Conservation (phyloP, 2,888 invertebrate genomes). For the Physocephala rufipes region DNA sequence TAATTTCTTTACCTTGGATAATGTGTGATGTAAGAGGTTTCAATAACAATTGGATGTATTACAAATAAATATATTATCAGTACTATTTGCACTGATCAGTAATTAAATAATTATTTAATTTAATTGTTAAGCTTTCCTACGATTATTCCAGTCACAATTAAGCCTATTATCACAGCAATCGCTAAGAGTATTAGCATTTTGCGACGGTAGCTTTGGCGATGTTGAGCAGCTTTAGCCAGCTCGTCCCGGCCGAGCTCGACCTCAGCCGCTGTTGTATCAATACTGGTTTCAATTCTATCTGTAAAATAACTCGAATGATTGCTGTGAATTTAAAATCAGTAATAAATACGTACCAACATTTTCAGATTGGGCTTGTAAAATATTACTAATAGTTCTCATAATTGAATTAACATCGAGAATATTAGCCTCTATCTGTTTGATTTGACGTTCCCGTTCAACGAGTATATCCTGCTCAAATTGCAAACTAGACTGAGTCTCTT, state of each 20-base stretch:
- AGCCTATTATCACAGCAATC: conserved; percentile 74
- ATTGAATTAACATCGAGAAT: conserved; percentile 85
- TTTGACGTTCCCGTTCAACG: conserved; percentile 80
- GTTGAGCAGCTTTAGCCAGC: conserved; percentile 81
- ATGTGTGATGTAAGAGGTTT: conserved; percentile 22
- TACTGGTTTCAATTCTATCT: conserved; percentile 86
- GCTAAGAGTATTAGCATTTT: conserved; percentile 77
- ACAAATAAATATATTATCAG: conserved; percentile 27
- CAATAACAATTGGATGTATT: conserved; percentile 32
- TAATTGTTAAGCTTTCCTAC: conserved; percentile 70
- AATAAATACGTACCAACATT: conserved; percentile 72
- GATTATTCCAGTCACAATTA: conserved; percentile 76
- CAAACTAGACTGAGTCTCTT: conserved; percentile 62
- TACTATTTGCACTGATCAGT: neutral
- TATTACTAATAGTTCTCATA: conserved; percentile 77
- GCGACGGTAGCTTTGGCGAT: conserved; percentile 80
- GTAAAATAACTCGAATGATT: conserved; percentile 40
- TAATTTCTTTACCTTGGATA: neutral
- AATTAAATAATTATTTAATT: conserved; percentile 47
- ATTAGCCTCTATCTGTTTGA: conserved; percentile 82
- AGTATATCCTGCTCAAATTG: conserved; percentile 84
- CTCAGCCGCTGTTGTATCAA: conserved; percentile 77
- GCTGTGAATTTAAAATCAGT: neutral
- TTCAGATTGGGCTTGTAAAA: conserved; percentile 79
- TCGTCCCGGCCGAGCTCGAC: conserved; percentile 84